Evolutionary conservation across 2,113 vertebrate species (phyloP).

Genomic region (Lasiurus cinereus): DNA sequence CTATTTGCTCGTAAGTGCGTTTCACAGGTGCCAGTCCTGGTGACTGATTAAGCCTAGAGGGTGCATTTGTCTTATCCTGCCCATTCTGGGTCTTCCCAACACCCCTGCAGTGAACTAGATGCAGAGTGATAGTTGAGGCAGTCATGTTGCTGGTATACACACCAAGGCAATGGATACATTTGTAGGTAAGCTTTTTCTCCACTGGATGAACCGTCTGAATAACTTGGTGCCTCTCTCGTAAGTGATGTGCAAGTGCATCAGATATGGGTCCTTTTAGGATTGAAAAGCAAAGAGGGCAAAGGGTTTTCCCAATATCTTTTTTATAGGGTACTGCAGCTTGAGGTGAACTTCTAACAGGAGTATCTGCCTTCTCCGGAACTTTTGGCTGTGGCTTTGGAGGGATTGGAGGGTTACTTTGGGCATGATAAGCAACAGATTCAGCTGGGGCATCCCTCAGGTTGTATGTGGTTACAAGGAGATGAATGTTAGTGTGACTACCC

Average conservation of each 20-base stretch:
- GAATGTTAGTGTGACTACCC: constrained; percentile 98
- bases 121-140: constrained; percentile 97
- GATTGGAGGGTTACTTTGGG: constrained; percentile 92
- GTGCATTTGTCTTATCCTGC: constrained; percentile 92
- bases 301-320: constrained; percentile 97
- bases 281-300: constrained; percentile 98
- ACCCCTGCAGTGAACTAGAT: constrained; percentile 97
- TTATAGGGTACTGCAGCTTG: constrained; percentile 98
- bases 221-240: constrained; percentile 97
- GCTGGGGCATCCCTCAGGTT: constrained; percentile 97
- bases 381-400: constrained; percentile 93
- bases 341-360: constrained; percentile 90
- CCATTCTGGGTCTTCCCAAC: constrained; percentile 98
- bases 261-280: constrained; percentile 99
- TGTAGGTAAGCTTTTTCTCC: constrained; percentile 99
- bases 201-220: constrained; percentile 99
- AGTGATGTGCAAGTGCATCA: constrained; percentile 96
- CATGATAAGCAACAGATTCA: constrained; percentile 97
- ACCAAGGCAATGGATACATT: constrained; percentile 98
- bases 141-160: constrained; percentile 99
- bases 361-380: constrained; percentile 89
- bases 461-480: constrained; percentile 98
- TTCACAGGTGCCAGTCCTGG: constrained; percentile 90
- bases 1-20: constrained; percentile 90
- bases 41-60: constrained; percentile 90